Base-by-base conservation (phyloP, 2,888 invertebrate genomes). In the Rhimphoctona megacephalus region DNA sequence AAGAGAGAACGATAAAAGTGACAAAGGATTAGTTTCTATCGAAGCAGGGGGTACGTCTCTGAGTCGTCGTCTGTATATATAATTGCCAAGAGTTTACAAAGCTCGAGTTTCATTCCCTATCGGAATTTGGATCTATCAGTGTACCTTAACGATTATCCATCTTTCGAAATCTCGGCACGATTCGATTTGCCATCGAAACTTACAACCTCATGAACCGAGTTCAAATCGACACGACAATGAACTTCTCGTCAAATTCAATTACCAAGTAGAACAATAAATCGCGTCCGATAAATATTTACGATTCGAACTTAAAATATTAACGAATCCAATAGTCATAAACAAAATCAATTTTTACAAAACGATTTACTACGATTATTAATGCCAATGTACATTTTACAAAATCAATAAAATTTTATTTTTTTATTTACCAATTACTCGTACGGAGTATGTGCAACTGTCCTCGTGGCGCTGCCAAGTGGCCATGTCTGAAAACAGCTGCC, bases 241-340 rank as follows among this genome's bases (percentile, higher is more conserved):
- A 83, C 78, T 78, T 46, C 54, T 83, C 76, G 64, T 36, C 49
- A 54, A 81, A 81, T 73, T 85, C 81, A 81, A 86, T 86, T 84
- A 81, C 43, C 52, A 22, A 54, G 39, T 30, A 43, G 54, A 70
- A 79, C 49, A 33, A 79, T 72, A 49, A 70, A 69, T 64, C 49
- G 52, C 3, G 17, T 7, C 6, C 17, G 2, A 22, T 6, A 30
- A 30, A 30, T 6, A 61, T 30, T 30, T 1, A 30, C 61, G 14
- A 30, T 30, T 30, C 5, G 0, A 30, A 30, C 17, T 61, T 14
- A 61, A 30, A 30, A 61, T 61, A 30, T 61, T 30, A 61, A 61
- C 30, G 22, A 61, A 30, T 30, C 6, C 30, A 30, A 30, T 30
- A 14, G 6, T 43, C 14, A 7, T 5, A 3, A 61, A 30, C 1